phyloP scores from a whole-genome alignment of 2,113 vertebrate species.

The Bos taurus region ARS-UCD2.0 NC_037336.1:14329001-14329500 shows the following conservation, averaged over 20 bases:
- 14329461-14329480: neutral
- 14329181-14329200: neutral
- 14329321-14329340: neutral
- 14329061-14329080: neutral
- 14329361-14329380: neutral
- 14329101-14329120: neutral
- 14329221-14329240: neutral
- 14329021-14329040: neutral
- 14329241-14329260: neutral
- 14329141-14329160: neutral
- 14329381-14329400: neutral
- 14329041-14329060: neutral
- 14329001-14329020: no score
- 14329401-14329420: neutral
- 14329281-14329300: neutral
- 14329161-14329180: neutral
- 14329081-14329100: neutral
- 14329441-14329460: neutral
- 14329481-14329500: neutral
- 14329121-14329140: neutral
- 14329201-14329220: neutral
- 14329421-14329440: neutral
- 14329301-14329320: neutral
- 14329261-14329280: neutral
- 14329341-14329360: neutral